A percentile compares a stretch with the other conserved stretches of the same genome.
Conservation (phyloP, 2,888 invertebrate genomes). For the Mylabris sibirica region DNA sequence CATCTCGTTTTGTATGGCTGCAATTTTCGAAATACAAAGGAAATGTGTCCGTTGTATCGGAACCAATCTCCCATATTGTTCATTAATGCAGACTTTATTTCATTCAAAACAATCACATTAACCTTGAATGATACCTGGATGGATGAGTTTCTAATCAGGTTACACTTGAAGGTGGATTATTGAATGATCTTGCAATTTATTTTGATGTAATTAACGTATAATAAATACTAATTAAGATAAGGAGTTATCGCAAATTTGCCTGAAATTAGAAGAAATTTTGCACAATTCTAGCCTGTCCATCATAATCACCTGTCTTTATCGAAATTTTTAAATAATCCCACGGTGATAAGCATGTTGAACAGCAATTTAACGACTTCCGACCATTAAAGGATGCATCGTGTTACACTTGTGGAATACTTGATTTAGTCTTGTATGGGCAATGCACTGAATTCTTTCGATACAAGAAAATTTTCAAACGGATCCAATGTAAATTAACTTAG, state of each 20-base stretch:
- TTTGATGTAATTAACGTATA: too few relatives aligned
- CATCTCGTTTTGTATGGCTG: neutral
- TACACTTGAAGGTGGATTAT: neutral
- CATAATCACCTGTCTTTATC: too few relatives aligned
- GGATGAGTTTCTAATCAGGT: neutral
- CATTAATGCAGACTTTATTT: neutral
- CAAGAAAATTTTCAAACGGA: too few relatives aligned
- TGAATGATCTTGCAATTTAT: neutral
- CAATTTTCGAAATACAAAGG: neutral
- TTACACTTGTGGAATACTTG: neutral
- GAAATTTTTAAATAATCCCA: too few relatives aligned
- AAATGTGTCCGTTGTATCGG: neutral
- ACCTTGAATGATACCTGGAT: neutral
- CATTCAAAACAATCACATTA: neutral
- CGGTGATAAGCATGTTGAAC: too few relatives aligned
- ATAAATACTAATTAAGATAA: too few relatives aligned
- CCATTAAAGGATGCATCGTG: slow-evolving; percentile 1
- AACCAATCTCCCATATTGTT: neutral
- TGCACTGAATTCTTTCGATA: too few relatives aligned
- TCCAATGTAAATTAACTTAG: too few relatives aligned
- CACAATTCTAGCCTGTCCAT: too few relatives aligned
- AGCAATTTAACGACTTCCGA: neutral
- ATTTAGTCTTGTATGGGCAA: too few relatives aligned
- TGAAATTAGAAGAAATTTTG: too few relatives aligned
- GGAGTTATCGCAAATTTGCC: too few relatives aligned